Percentiles rank a stretch among this genome's conserved stretches.
Evolutionary conservation across 1,140 invertebrate genomes (phyloP).

Genomic region (Pseudoatta argentina): DNA sequence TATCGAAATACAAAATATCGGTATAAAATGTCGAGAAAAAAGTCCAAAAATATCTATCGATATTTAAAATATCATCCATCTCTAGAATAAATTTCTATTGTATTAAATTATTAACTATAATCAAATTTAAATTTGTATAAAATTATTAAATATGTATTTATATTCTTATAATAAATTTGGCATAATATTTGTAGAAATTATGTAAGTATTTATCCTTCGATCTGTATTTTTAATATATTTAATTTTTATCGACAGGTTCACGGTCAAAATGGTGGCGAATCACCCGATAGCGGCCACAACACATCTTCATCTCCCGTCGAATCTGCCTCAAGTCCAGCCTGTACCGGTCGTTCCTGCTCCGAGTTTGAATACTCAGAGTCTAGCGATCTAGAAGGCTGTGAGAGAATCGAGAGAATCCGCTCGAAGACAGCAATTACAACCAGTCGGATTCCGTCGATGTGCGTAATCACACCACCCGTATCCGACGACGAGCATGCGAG

Average conservation of each 20-base stretch:
- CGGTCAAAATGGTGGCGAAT: conserved; percentile 89
- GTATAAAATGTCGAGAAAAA: too few relatives aligned
- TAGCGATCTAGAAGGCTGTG: conserved; percentile 93
- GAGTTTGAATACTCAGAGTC: conserved; percentile 93
- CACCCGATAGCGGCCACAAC: conserved; percentile 93
- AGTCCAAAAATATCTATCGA: too few relatives aligned
- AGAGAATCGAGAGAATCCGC: conserved; percentile 93
- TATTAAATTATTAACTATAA: neutral
- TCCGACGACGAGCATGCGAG: conserved; percentile 93
- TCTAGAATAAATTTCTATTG: too few relatives aligned
- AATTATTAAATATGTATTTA: conserved; percentile 7
- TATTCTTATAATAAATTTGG: neutral
- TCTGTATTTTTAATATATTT: conserved; percentile 12
- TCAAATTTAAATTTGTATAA: neutral
- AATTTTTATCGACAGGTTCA: conserved; percentile 85
- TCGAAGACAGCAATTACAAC: conserved; percentile 95
- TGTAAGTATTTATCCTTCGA: neutral
- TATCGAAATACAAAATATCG: too few relatives aligned
- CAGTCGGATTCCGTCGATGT: conserved; percentile 96
- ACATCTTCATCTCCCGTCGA: conserved; percentile 93
- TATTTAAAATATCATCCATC: too few relatives aligned
- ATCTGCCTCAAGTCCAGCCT: conserved; percentile 89
- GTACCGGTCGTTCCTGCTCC: conserved; percentile 90
- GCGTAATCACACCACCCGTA: conserved; percentile 95
- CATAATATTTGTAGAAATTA: neutral